Conservation (phyloP, 2,113 vertebrate species). For the Boleophthalmus pectinirostris region DNA sequence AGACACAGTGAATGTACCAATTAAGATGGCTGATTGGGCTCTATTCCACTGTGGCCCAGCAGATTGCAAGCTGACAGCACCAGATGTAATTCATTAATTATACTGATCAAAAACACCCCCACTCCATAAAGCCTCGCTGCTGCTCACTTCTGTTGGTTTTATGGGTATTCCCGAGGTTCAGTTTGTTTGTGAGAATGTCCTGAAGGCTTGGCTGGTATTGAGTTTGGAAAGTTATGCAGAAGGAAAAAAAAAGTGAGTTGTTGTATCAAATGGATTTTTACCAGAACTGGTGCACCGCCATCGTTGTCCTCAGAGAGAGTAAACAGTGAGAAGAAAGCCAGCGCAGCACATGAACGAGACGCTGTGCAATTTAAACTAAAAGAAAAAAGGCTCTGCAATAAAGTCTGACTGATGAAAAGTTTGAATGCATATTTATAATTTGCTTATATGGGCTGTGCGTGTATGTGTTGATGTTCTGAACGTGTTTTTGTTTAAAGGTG, state of each 20-base stretch:
- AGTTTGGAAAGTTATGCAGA: constrained; percentile 23
- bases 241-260: background rate
- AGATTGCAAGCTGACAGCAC: constrained; percentile 80
- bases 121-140: constrained; percentile 55
- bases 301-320: constrained; percentile 4
- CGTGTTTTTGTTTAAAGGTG: too few relatives aligned
- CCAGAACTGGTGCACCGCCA: constrained; percentile 2
- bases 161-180: constrained; percentile 34
- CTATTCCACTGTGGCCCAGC: constrained; percentile 72
- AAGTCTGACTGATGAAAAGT: background rate
- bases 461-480: background rate
- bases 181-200: constrained; percentile 14
- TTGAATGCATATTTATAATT: background rate
- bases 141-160: constrained; percentile 65
- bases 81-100: constrained; percentile 82
- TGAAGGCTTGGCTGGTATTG: constrained; percentile 24
- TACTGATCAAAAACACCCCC: constrained; percentile 68
- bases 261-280: constrained; percentile 9
- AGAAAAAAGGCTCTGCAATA: background rate
- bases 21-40: constrained; percentile 76
- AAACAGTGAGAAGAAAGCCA: constrained; percentile 4
- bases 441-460: background rate
- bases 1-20: constrained; percentile 76
- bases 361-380: background rate
- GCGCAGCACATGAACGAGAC: background rate